Base-by-base conservation (phyloP, 2,797 vertebrate genomes). In the Malurus splendens region DNA sequence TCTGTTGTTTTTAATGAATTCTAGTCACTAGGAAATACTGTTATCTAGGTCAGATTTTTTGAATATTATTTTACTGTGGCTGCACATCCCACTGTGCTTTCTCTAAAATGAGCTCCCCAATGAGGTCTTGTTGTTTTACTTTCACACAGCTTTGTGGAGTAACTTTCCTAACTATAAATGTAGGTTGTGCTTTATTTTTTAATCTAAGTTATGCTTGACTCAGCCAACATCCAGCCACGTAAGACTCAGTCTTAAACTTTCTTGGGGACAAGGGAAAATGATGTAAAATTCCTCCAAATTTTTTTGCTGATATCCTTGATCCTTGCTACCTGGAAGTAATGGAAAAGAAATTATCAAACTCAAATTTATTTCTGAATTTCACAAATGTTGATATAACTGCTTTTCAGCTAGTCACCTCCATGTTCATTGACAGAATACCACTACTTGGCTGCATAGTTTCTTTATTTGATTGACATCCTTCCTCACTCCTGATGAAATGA, bases 41-140 rank as follows among this genome's bases (percentile, higher is more conserved):
- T 73, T 95, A 94, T 93, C 62, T 95, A 89, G 94, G 95, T 93
- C 90, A 93, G 36, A 77, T 81, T 93, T 93, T 90, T 76, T 66
- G 24, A 91, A 67, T 95, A 84, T 76, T 89, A 50, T 89, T 95
- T 90, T 79, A 77, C 77, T 65, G 36, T 87, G 52, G 25, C 36
- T 89, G 30, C 2, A 2, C 50, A 67, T 86, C 74, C 92, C 27
- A 14, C 87, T 93, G 80, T 86, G 87, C 45, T 61, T 76, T 89
- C 60, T 87, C 80, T 89, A 89, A 88, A 90, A 93, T 76, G 82
- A 95, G 71, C 33, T 95, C 82, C 83, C 67, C 60, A 55, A 55
- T 90, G 90, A 86, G 54, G 54, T 54, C 51, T 57, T 64, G 17
- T 41, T 84, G 57, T 78, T 87, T 90, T 61, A 50, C 50, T 87